These are phyloP conservation scores for Norana najaformis DNA, from an alignment of 2,888 invertebrate genomes.

Conservation along the genomic window DNA sequence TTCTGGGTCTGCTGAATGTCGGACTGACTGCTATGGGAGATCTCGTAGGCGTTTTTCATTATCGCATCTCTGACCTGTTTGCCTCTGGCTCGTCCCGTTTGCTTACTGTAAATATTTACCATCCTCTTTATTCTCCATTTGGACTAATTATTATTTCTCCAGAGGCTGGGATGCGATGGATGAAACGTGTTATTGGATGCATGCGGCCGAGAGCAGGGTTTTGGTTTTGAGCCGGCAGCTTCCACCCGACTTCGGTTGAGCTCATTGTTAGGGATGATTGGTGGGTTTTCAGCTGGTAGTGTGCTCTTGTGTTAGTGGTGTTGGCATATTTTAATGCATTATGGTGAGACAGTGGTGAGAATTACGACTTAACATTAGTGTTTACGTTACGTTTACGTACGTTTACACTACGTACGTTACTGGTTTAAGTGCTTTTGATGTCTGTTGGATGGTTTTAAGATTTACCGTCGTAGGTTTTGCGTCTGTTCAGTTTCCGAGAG, in stretches of 20 bases:
- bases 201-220: neutral
- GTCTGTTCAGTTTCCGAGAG: conserved; percentile 26
- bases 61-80: neutral
- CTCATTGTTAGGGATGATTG: no score
- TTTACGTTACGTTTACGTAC: no score
- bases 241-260: no score
- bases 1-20: neutral
- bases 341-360: neutral
- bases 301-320: neutral
- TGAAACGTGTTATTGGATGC: neutral
- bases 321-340: neutral
- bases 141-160: neutral
- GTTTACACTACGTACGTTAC: no score
- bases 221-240: neutral
- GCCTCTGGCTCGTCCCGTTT: no score
- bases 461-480: neutral
- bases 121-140: neutral
- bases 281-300: neutral
- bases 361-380: neutral
- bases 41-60: neutral
- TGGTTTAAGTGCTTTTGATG: neutral
- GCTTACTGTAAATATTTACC: neutral
- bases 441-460: neutral
- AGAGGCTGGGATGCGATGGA: neutral
- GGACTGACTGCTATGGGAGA: neutral